Evolutionary conservation across 2,797 vertebrate species (phyloP).

Genomic region (Cuniculus paca): DNA sequence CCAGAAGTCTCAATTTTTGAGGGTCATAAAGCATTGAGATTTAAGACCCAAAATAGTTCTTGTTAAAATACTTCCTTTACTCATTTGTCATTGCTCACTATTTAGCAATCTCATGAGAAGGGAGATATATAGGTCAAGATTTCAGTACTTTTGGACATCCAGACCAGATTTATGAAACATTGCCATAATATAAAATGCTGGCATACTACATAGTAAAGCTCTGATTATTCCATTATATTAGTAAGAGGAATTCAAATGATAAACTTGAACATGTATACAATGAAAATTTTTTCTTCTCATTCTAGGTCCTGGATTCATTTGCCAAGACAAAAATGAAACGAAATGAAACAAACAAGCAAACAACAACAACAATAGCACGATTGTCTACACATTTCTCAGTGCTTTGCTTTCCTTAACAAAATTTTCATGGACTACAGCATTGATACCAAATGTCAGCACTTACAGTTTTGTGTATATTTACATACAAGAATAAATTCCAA

Average conservation of each 20-base stretch:
- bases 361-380: not conserved
- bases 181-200: not conserved
- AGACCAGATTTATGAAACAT: not conserved
- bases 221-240: not conserved
- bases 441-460: not conserved
- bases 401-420: not conserved
- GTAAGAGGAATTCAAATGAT: constrained; percentile 39
- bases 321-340: not conserved
- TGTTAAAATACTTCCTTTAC: not conserved
- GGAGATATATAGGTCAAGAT: not conserved
- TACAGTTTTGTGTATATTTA: not conserved
- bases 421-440: not conserved
- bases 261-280: not conserved
- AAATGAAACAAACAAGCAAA: no score
- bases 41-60: not conserved
- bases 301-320: not conserved
- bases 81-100: not conserved
- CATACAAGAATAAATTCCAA: not conserved
- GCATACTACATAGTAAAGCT: not conserved
- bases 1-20: not conserved
- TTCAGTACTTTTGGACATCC: not conserved
- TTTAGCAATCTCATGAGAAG: not conserved
- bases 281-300: not conserved
- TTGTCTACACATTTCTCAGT: not conserved
- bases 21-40: not conserved